A percentile compares a stretch with the other conserved stretches of the same genome.
These are phyloP conservation scores for Leptopterna dolabrata DNA, from an alignment of 2,888 invertebrate genomes.

Conservation along the genomic window DNA sequence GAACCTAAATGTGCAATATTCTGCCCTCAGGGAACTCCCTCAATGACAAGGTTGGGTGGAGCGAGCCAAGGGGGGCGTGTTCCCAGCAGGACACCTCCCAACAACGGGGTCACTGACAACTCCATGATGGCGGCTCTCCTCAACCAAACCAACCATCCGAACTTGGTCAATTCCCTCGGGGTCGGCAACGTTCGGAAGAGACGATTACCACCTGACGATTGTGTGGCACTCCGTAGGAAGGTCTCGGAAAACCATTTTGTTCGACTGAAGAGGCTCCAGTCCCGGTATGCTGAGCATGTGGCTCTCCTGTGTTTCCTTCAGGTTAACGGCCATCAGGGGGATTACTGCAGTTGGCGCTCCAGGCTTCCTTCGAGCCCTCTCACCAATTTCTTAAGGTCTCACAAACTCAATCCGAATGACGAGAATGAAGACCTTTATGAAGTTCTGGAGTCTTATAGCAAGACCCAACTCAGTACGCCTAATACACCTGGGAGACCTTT, in stretches of 20 bases:
- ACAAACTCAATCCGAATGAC: conserved; percentile 59
- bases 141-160: conserved; percentile 36
- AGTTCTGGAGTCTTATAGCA: conserved; percentile 1
- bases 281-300: conserved; percentile 79
- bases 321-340: conserved; percentile 88
- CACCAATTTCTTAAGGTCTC: conserved; percentile 60
- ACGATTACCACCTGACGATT: conserved; percentile 56
- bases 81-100: conserved; percentile 53
- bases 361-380: conserved; percentile 73
- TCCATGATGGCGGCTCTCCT: conserved; percentile 53
- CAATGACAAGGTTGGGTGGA: conserved; percentile 59
- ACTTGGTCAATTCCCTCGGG: conserved; percentile 32
- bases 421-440: conserved; percentile 64
- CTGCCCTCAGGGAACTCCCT: conserved; percentile 48
- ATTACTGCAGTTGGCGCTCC: conserved; percentile 86
- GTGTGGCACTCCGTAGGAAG: conserved; percentile 37
- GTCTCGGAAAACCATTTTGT: conserved; percentile 57
- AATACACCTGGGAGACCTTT: conserved; percentile 10
- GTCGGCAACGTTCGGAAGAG: conserved; percentile 47
- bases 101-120: conserved; percentile 42
- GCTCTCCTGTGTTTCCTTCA: conserved; percentile 89
- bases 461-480: background rate
- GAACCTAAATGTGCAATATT: no score
- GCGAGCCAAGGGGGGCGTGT: conserved; percentile 60
- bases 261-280: conserved; percentile 59